Base-by-base conservation (phyloP, 1,140 invertebrate genomes). In the Drusus annulatus region DNA sequence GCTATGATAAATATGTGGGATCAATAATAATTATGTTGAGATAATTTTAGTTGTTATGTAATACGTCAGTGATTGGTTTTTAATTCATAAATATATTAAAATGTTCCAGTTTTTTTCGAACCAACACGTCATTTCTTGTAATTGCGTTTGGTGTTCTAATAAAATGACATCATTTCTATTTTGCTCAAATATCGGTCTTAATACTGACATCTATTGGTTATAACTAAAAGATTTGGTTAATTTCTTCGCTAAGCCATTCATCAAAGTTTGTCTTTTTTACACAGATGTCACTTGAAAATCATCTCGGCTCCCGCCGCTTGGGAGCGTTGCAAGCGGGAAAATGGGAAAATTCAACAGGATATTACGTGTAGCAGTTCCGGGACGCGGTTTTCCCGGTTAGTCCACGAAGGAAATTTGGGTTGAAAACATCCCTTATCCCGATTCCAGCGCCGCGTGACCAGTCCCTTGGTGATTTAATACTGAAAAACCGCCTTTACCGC, bases 351-450 rank as follows among this genome's bases (percentile, higher is more conserved):
- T 71, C 21, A 5, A 58, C 52, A 71, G 71, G 71, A 74, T 23
- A 74, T 56, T 56, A 74, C 52, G 52, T 58, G 51, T 54, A 25
- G n/a, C 28, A 58, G 28, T 74, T 74, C 52, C 71, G 52, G 71
- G 71, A 74, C 71, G 15, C 71, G 19, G 23, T 74, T 74, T 58
- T 58, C 50, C 71, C 52, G 50, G 50, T 74, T 74, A 74, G 71
- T 74, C 71, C 28, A 28, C 25, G 25, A 74, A 58, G 71, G 71
- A 74, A 58, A 23, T 56, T 56, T 51, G 71, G 45, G 45, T 28
- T 51, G 71, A 56, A 23, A 74, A 51, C 71, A 74, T 56, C 71
- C 71, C 71, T 74, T 74, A 58, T 45, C 36, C 36, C 36, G 23
- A 71, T 21, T 45, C 19, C 45, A 51, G 36, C 45, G 36, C 68